phyloP scores from a whole-genome alignment of 2,113 vertebrate species.

The Sardina pilchardus region DNA sequence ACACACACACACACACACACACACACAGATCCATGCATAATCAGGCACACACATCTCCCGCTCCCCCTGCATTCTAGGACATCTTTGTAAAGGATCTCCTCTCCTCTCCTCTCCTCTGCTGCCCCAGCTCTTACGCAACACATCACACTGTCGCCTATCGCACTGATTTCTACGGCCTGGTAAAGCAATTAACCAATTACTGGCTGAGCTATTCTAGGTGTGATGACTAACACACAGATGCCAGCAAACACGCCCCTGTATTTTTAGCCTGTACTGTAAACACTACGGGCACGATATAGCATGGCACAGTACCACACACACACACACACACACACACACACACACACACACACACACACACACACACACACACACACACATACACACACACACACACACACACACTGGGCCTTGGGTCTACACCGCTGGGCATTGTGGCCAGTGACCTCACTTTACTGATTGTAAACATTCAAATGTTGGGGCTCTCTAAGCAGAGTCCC shows the following conservation, averaged over 20 bases:
- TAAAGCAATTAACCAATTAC: conserved; percentile 59
- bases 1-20: background rate
- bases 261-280: conserved; percentile 34
- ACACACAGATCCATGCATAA: background rate
- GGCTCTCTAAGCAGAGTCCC: background rate
- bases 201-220: conserved; percentile 63
- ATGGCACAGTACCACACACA: background rate
- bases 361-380: conserved; percentile 10
- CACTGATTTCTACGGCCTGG: background rate
- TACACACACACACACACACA: background rate
- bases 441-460: too few species aligned
- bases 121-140: background rate
- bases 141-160: conserved; percentile 2
- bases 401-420: background rate
- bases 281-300: conserved; percentile 26
- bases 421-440: background rate
- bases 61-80: background rate
- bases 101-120: background rate
- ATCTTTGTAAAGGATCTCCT: background rate
- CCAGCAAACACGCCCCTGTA: conserved; percentile 11
- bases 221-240: conserved; percentile 5
- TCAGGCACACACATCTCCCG: background rate
- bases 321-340: background rate
- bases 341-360: background rate
- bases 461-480: background rate